These are phyloP conservation scores for Bombus turneri DNA, from an alignment of 1,140 invertebrate species.

Conservation along the genomic window DNA sequence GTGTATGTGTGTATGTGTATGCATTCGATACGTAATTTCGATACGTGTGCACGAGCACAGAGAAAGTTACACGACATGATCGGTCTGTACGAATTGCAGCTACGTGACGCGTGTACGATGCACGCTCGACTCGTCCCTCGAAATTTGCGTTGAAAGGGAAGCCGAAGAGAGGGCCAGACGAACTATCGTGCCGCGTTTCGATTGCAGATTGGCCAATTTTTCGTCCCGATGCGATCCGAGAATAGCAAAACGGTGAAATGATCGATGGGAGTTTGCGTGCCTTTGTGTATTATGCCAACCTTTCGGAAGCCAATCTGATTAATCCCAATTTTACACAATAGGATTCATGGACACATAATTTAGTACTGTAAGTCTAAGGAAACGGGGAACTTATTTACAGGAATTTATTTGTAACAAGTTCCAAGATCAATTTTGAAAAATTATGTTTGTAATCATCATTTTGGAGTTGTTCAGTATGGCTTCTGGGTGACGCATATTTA, in stretches of 20 bases:
- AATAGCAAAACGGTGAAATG: background rate
- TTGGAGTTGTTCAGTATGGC: too few relatives aligned
- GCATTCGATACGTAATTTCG: background rate
- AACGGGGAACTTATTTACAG: too few relatives aligned
- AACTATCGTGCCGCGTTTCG: conserved; percentile 1
- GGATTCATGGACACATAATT: too few relatives aligned
- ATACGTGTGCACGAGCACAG: conserved; percentile 22
- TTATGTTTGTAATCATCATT: too few relatives aligned
- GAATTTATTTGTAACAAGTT: too few relatives aligned
- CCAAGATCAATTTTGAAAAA: too few relatives aligned
- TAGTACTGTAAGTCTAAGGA: too few relatives aligned
- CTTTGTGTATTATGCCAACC: background rate
- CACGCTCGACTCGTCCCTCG: conserved; percentile 12
- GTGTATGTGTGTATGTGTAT: background rate
- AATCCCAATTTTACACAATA: background rate
- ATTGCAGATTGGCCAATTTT: conserved; percentile 9
- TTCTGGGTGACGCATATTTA: too few relatives aligned
- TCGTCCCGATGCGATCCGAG: background rate
- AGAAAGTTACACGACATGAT: conserved; percentile 42
- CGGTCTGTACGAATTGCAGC: conserved; percentile 63
- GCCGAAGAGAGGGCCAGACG: conserved; percentile 17
- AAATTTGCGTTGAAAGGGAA: conserved; percentile 51
- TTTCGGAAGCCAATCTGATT: background rate
- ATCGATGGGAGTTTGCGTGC: background rate
- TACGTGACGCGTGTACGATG: conserved; percentile 61